Percentiles rank a stretch among this genome's conserved stretches.
Conservation (phyloP, 2,113 vertebrate species). For the Amphiprion percula region DNA sequence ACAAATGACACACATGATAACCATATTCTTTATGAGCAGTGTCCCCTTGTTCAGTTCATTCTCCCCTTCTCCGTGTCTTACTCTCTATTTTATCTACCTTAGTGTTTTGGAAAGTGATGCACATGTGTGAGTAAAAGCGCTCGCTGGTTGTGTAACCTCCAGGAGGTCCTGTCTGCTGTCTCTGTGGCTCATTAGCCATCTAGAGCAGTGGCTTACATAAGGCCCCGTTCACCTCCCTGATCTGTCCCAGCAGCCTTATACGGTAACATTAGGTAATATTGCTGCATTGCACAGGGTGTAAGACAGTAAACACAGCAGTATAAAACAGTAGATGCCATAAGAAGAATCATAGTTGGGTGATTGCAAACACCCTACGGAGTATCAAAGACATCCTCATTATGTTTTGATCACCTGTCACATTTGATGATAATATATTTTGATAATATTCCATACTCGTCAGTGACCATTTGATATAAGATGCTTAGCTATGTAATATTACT, state of each 20-base stretch:
- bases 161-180: slow-evolving; percentile 34
- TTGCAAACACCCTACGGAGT: background rate
- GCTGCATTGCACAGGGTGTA: background rate
- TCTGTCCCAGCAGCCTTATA: slow-evolving; percentile 45
- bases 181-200: slow-evolving; percentile 71
- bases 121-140: slow-evolving; percentile 32
- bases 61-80: background rate
- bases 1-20: slow-evolving; percentile 1
- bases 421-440: slow-evolving; percentile 4
- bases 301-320: slow-evolving; percentile 32
- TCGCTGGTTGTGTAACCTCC: slow-evolving; percentile 62
- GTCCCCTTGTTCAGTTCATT: background rate
- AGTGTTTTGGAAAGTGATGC: slow-evolving; percentile 24
- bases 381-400: background rate
- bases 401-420: background rate
- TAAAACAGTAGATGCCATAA: slow-evolving; percentile 12
- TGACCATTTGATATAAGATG: background rate
- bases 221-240: slow-evolving; percentile 36
- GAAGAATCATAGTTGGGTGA: slow-evolving; percentile 4
- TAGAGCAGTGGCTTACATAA: slow-evolving; percentile 52
- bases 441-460: slow-evolving; percentile 12
- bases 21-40: background rate
- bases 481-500: background rate
- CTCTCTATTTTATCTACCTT: slow-evolving; percentile 10
- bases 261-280: slow-evolving; percentile 39